Percentiles rank a stretch among this genome's conserved stretches.
Conservation (phyloP, 1,140 invertebrate species). For the honey bee (Apis mellifera) region Amel_HAv3.1 CM009934.2:9636501-9637000, state of each 20-base stretch:
- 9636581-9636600: too few species aligned
- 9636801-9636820: conserved; percentile 39
- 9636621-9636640: not conserved
- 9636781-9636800: conserved; percentile 58
- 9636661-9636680: not conserved
- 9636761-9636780: conserved; percentile 42
- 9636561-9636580: too few species aligned
- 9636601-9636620: too few species aligned
- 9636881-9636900: too few species aligned
- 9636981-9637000: too few species aligned
- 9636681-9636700: not conserved
- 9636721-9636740: conserved; percentile 52
- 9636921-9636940: too few species aligned
- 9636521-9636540: too few species aligned
- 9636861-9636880: not conserved
- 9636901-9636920: too few species aligned
- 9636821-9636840: conserved; percentile 46
- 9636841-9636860: conserved; percentile 6
- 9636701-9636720: conserved; percentile 14
- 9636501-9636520: too few species aligned
- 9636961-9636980: too few species aligned
- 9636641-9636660: not conserved
- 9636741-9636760: conserved; percentile 33
- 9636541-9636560: too few species aligned
- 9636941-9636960: too few species aligned